Conservation (phyloP, 2,888 invertebrate genomes). For the Boloria euphrosyne region DNA sequence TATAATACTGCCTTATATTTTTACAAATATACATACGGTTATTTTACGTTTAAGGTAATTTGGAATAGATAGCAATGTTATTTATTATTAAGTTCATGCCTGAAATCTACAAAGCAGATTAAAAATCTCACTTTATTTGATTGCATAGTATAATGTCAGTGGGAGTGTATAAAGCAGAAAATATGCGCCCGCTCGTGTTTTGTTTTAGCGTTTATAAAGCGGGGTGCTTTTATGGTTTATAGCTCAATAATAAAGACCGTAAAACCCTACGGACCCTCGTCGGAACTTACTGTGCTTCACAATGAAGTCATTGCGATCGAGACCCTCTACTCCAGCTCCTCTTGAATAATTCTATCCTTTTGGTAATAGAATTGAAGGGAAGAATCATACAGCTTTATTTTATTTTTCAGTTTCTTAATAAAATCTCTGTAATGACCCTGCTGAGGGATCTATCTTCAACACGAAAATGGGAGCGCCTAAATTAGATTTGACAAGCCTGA, state of each 20-base stretch:
- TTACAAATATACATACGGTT: background rate
- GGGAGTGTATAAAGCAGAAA: slow-evolving; percentile 65
- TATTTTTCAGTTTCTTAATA: slow-evolving; percentile 3
- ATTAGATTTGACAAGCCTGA: slow-evolving; percentile 8
- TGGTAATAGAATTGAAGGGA: slow-evolving; percentile 27
- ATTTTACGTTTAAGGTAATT: background rate
- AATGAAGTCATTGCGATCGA: slow-evolving; percentile 65
- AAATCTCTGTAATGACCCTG: background rate
- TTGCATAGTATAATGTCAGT: slow-evolving; percentile 57
- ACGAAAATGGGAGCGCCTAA: background rate
- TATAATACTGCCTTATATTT: slow-evolving; percentile 2
- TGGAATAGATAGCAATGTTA: slow-evolving; percentile 18
- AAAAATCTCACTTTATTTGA: slow-evolving; percentile 59
- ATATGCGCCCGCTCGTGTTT: slow-evolving; percentile 67
- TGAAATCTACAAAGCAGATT: slow-evolving; percentile 48
- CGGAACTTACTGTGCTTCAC: slow-evolving; percentile 59
- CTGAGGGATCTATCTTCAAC: background rate
- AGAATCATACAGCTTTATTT: slow-evolving; percentile 5
- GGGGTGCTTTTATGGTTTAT: slow-evolving; percentile 73
- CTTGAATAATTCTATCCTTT: slow-evolving; percentile 58
- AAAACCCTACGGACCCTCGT: slow-evolving; percentile 65
- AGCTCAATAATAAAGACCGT: slow-evolving; percentile 73
- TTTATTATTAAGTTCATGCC: slow-evolving; percentile 28
- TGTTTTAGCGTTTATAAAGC: slow-evolving; percentile 71
- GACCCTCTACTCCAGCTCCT: slow-evolving; percentile 57